These are phyloP conservation scores for Nibea coibor DNA, from an alignment of 2,113 vertebrate genomes.

Conservation along the genomic window DNA sequence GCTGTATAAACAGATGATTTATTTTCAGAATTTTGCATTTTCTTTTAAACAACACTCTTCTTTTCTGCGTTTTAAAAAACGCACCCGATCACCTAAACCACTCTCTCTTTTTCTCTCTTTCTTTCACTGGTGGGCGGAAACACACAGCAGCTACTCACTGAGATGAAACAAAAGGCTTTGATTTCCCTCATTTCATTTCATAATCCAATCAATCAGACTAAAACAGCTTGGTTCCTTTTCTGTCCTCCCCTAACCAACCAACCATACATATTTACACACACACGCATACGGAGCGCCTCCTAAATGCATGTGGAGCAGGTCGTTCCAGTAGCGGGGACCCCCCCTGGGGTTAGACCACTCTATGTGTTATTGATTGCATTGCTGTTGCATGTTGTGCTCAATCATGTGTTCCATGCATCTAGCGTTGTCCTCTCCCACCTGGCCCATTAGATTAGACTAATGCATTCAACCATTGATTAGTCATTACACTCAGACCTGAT, in stretches of 20 bases:
- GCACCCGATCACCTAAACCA: background rate
- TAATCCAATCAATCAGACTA: conserved; percentile 79
- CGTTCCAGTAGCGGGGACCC: conserved; percentile 67
- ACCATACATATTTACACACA: conserved; percentile 69
- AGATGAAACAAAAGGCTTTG: conserved; percentile 53
- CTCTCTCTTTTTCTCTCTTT: background rate
- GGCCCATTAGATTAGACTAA: conserved; percentile 96
- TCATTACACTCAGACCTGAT: conserved; percentile 96
- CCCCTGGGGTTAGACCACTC: conserved; percentile 87
- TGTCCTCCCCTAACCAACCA: conserved; percentile 62
- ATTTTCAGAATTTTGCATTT: conserved; percentile 17
- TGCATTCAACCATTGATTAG: conserved; percentile 99
- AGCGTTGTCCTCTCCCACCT: conserved; percentile 92
- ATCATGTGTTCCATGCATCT: conserved; percentile 92
- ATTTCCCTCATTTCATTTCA: conserved; percentile 76
- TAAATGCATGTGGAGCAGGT: conserved; percentile 77
- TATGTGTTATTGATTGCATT: conserved; percentile 92
- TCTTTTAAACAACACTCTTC: background rate
- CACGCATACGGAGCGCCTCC: conserved; percentile 35
- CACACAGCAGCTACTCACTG: conserved; percentile 33
- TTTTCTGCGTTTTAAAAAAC: background rate
- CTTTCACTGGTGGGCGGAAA: conserved; percentile 22
- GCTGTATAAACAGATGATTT: conserved; percentile 34
- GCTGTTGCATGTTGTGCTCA: conserved; percentile 93
- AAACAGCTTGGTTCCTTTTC: conserved; percentile 61